Percentiles rank a stretch among this genome's conserved stretches.
Conservation (phyloP, 2,113 vertebrate species). For the Anguilla rostrata region DNA sequence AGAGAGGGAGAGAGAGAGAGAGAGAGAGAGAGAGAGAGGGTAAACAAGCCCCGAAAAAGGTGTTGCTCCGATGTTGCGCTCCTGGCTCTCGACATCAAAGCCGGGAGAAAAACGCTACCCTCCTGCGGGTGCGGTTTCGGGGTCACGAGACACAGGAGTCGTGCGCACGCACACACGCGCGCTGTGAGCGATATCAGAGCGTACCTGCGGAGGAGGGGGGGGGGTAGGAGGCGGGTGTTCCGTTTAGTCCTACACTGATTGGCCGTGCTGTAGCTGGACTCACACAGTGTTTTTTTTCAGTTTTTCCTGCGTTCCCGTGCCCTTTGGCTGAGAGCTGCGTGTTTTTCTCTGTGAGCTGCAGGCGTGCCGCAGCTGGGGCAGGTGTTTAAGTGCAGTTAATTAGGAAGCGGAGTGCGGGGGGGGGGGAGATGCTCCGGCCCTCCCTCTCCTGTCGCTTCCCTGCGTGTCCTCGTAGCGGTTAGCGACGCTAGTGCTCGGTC, state of each 20-base stretch:
- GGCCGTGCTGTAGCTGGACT: too few species aligned
- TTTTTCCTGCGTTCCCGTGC: too few species aligned
- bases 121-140: not conserved
- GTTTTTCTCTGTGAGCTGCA: too few species aligned
- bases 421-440: not conserved
- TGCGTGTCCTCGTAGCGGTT: too few species aligned
- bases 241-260: not conserved
- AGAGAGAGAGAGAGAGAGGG: not conserved
- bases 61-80: conserved; percentile 8
- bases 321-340: too few species aligned
- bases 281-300: too few species aligned
- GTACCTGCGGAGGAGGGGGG: not conserved
- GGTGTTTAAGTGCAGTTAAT: conserved; percentile 7
- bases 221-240: not conserved
- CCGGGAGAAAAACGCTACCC: not conserved
- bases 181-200: not conserved
- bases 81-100: conserved; percentile 8
- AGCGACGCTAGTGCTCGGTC: too few species aligned
- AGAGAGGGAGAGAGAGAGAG: conserved; percentile 10
- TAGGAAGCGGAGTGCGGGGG: not conserved
- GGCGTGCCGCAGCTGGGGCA: not conserved
- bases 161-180: not conserved
- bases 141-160: not conserved
- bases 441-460: not conserved
- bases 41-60: conserved; percentile 8